Percentiles rank a stretch among this genome's conserved stretches.
Conservation (phyloP, 2,888 invertebrate genomes). For the Lysandra coridon region DNA sequence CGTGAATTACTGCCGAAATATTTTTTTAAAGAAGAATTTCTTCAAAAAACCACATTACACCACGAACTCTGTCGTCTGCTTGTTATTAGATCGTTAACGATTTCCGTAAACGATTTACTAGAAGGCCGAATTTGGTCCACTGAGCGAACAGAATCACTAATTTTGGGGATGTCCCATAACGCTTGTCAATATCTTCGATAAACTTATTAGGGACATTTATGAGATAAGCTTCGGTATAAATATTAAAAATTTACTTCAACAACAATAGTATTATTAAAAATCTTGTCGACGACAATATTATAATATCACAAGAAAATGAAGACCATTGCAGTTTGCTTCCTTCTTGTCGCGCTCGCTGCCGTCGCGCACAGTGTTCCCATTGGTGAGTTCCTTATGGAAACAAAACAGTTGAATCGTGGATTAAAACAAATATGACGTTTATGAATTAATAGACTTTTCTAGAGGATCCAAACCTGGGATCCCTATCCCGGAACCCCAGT, state of each 20-base stretch:
- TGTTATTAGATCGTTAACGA: too few relatives aligned
- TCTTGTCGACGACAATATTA: neutral
- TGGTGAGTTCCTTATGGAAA: neutral
- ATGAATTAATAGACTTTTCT: too few relatives aligned
- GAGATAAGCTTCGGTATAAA: neutral
- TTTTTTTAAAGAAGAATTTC: too few relatives aligned
- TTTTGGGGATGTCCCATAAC: slow-evolving; percentile 5
- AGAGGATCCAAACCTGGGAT: too few relatives aligned
- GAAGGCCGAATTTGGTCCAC: neutral
- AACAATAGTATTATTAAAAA: neutral
- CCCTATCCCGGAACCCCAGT: too few relatives aligned
- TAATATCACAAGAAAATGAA: neutral
- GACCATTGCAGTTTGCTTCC: neutral
- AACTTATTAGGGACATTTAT: neutral
- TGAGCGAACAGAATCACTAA: neutral
- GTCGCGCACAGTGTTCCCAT: neutral
- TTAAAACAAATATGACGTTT: too few relatives aligned
- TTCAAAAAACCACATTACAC: too few relatives aligned
- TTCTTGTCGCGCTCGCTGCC: neutral
- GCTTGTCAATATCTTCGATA: neutral
- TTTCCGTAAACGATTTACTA: too few relatives aligned
- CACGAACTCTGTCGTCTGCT: too few relatives aligned
- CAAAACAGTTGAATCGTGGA: too few relatives aligned
- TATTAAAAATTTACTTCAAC: neutral
- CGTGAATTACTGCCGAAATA: too few relatives aligned